Evolutionary conservation across 2,113 vertebrate species (phyloP).

Genomic region (Crotalus tigris): DNA sequence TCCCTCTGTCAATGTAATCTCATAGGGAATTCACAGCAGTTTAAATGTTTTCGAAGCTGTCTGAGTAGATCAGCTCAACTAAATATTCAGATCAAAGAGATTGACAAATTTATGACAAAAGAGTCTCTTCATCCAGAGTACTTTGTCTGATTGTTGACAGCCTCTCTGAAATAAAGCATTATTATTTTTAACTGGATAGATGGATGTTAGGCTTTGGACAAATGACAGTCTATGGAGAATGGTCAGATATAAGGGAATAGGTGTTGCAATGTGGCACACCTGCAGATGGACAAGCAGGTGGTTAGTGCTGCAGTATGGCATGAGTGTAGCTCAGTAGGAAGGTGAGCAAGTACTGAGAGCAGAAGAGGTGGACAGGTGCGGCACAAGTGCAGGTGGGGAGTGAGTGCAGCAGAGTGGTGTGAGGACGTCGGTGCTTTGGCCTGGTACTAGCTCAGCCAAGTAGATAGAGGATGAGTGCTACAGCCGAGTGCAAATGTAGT

Average conservation of each 20-base stretch:
- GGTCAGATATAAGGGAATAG: not conserved
- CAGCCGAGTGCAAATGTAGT: not conserved
- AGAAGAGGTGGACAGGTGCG: not conserved
- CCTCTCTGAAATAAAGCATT: not conserved
- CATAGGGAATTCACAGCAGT: not conserved
- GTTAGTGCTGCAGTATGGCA: not conserved
- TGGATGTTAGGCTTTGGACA: not conserved
- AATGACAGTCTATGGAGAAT: not conserved
- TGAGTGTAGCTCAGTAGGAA: not conserved
- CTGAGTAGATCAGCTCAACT: not conserved
- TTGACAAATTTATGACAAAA: not conserved
- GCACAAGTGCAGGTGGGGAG: not conserved
- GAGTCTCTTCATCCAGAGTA: too few relatives aligned
- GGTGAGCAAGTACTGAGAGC: not conserved
- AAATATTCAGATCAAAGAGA: constrained; percentile 1
- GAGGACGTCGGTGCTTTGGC: not conserved
- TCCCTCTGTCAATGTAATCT: constrained; percentile 2
- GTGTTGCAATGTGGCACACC: not conserved
- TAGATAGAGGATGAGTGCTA: not conserved
- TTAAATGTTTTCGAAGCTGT: not conserved
- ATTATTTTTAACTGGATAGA: not conserved
- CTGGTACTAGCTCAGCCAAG: not conserved
- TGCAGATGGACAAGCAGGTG: not conserved
- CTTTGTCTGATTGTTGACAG: too few relatives aligned
- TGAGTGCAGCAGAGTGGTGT: not conserved